Base-by-base conservation (phyloP, 2,888 invertebrate species). In the Netelia melanura region DNA sequence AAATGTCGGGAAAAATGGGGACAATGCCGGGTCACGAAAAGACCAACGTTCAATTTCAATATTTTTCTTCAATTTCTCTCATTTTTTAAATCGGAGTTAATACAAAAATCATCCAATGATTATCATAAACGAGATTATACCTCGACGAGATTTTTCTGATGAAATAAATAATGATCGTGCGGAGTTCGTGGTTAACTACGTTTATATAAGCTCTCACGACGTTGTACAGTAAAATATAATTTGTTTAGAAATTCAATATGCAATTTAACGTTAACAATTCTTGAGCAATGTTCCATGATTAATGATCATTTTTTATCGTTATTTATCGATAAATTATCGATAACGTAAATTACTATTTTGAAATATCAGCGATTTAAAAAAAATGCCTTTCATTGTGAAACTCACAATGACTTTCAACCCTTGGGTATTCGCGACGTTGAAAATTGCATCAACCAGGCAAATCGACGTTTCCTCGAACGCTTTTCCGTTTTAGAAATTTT, bases 1-100 rank as follows among this genome's bases (percentile, higher is more conserved):
- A 58, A 72, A 72, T 52, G 23, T 70, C 43, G 64, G 21, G 30
- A 65, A 38, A 70, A 38, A 70, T 25, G 64, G 43, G 25, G n/a
- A 30, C 21, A 56, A 67, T 21, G 43, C 43, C 65, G 75, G 64
- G 38, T 56, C 56, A 78, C 14, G 67, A 67, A 58, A 58, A 9
- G 21, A 21, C 2, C n/a, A 43, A 43, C 56, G 3, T 38, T 8
- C n/a, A 43, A 43, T 71, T 58, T 23, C 5, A 3, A 30, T 30
- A 3, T 5, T 3, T 30, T 3, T 30, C 6, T 30, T 30, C 30
- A 30, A 30, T 30, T 30, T 3, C 5, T 30, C 5, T 5, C 30
- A 21, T 56, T 43, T 58, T 43, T 8, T 10, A 25, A 25, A 68
- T 6, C 30, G 17, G 11, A 9, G 17, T n/a, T 64, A 64, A 38